Percentiles rank a stretch among this genome's conserved stretches.
Evolutionary conservation across 2,888 invertebrate genomes (phyloP).

Genomic region (Diaphora mendica): DNA sequence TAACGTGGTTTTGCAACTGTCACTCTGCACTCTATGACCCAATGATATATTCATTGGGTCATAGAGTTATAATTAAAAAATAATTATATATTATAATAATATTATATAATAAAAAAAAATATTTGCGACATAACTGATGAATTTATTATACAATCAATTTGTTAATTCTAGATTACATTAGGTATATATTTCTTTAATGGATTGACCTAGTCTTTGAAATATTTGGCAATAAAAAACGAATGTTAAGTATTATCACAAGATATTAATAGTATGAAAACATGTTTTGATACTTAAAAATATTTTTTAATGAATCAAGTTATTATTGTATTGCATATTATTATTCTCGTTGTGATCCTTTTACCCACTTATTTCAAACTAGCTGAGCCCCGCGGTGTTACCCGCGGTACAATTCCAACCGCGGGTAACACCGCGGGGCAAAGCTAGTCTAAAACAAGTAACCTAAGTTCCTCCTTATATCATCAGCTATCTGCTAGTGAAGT

Average conservation of each 20-base stretch:
- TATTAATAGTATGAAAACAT: background rate
- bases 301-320: background rate
- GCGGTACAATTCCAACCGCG: no score
- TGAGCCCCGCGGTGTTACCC: no score
- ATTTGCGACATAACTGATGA: background rate
- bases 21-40: background rate
- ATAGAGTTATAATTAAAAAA: no score
- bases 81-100: no score
- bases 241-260: background rate
- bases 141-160: background rate
- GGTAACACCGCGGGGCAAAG: no score
- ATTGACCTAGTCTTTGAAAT: background rate
- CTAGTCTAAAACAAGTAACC: no score
- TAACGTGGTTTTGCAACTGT: background rate
- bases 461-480: no score
- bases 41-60: background rate
- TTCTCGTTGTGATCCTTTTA: background rate
- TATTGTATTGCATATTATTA: no score
- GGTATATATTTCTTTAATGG: background rate
- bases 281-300: background rate
- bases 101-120: no score
- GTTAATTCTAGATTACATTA: slow-evolving; percentile 1
- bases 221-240: background rate
- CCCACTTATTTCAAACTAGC: no score
- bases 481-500: no score